These are phyloP conservation scores for Daboia siamensis DNA, from an alignment of 2,113 vertebrate species.

Conservation along the genomic window DNA sequence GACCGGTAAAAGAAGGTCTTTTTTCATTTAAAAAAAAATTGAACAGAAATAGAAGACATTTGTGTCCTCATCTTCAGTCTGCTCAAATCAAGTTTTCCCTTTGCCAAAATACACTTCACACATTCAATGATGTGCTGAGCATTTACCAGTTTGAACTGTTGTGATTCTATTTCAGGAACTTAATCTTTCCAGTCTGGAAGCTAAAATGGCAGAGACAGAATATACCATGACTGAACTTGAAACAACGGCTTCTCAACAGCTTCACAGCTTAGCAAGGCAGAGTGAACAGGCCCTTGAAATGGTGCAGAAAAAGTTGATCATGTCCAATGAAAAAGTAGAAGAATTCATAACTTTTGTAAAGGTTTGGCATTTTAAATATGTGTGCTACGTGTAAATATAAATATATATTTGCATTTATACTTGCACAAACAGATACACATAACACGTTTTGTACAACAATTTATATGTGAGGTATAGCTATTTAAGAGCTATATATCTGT, in stretches of 20 bases:
- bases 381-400: not conserved
- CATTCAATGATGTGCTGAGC: too few relatives aligned
- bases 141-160: too few relatives aligned
- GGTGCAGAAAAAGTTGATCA: slow-evolving; percentile 75
- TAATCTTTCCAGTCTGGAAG: slow-evolving; percentile 70
- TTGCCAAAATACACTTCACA: not conserved
- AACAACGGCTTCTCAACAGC: slow-evolving; percentile 75
- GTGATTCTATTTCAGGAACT: slow-evolving; percentile 70
- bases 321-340: slow-evolving; percentile 74
- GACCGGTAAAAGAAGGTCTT: too few relatives aligned
- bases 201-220: slow-evolving; percentile 74
- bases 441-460: not conserved
- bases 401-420: not conserved
- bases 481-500: not conserved
- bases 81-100: not conserved
- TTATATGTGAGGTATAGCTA: not conserved
- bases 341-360: slow-evolving; percentile 83
- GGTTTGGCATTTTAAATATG: slow-evolving; percentile 58
- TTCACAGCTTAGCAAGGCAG: slow-evolving; percentile 79
- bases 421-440: not conserved
- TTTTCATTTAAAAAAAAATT: too few relatives aligned
- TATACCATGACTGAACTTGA: slow-evolving; percentile 76
- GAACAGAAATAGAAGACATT: not conserved
- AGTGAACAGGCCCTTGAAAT: slow-evolving; percentile 77
- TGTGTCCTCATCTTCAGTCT: not conserved